Conservation (phyloP, 2,888 invertebrate species). For the Maniola hyperantus region DNA sequence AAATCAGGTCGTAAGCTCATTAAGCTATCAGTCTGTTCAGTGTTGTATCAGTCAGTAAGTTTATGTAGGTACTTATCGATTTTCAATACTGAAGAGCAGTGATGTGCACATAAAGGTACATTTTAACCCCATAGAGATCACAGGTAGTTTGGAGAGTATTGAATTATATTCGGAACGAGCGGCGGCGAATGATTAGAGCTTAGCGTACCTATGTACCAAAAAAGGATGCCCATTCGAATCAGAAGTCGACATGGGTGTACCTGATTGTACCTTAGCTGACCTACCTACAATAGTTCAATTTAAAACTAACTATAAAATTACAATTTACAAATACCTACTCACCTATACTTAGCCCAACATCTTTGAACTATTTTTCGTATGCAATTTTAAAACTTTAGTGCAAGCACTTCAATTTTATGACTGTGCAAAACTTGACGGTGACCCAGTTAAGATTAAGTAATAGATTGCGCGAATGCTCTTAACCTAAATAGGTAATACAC, state of each 20-base stretch:
- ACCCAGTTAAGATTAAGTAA: slow-evolving; percentile 5
- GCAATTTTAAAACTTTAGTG: background rate
- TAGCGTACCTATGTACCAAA: too few relatives aligned
- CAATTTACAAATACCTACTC: too few relatives aligned
- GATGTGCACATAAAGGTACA: background rate
- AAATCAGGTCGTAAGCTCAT: slow-evolving; percentile 18
- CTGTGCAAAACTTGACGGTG: slow-evolving; percentile 9
- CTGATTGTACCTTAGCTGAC: too few relatives aligned
- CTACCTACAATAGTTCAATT: too few relatives aligned
- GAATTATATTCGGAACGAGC: too few relatives aligned
- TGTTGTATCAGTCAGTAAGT: too few relatives aligned
- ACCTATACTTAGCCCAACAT: too few relatives aligned
- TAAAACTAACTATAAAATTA: too few relatives aligned
- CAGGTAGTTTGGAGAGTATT: too few relatives aligned
- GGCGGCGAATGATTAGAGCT: too few relatives aligned
- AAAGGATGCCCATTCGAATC: too few relatives aligned
- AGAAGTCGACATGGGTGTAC: too few relatives aligned
- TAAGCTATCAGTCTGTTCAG: slow-evolving; percentile 16
- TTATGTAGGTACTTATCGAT: slow-evolving; percentile 7
- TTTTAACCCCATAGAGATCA: background rate
- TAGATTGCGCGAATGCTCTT: slow-evolving; percentile 15
- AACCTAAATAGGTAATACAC: slow-evolving; percentile 14
- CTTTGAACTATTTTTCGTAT: background rate
- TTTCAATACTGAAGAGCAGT: slow-evolving; percentile 4
- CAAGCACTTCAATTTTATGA: background rate